A percentile compares a stretch with the other conserved stretches of the same genome.
Conservation (phyloP, 2,797 vertebrate species). For the Xerus rutilus region DNA sequence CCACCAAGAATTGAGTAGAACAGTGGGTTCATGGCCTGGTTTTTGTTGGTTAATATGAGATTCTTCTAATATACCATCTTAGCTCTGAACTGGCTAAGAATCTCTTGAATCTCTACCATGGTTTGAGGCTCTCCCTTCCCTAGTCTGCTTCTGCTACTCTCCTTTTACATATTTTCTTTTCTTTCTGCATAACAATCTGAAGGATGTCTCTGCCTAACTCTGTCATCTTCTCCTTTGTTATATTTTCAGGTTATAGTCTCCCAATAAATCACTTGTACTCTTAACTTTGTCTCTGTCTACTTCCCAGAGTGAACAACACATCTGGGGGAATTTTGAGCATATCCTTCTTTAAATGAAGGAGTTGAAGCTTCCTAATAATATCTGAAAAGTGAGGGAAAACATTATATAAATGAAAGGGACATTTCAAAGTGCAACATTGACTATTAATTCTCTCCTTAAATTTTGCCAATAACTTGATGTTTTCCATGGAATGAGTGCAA, state of each 20-base stretch:
- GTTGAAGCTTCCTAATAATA: not conserved
- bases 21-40: not conserved
- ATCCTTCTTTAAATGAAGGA: conserved; percentile 5
- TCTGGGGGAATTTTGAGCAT: not conserved
- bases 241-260: not conserved
- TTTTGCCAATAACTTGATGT: not conserved
- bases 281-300: not conserved
- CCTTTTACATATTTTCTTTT: not conserved
- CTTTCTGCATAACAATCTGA: not conserved
- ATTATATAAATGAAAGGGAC: not conserved
- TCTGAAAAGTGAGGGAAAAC: conserved; percentile 27
- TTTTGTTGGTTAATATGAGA: not conserved
- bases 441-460: not conserved
- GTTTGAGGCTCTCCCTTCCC: not conserved
- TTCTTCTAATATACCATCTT: not conserved
- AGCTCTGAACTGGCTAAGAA: not conserved
- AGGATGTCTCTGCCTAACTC: not conserved
- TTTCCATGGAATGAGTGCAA: not conserved
- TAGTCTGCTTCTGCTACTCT: not conserved
- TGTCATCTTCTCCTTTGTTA: not conserved
- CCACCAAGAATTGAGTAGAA: not conserved
- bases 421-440: conserved; percentile 7
- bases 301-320: not conserved
- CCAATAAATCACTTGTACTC: not conserved
- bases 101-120: not conserved